Conservation (phyloP, 2,888 invertebrate genomes). For the Drosophila hamatofila region DNA sequence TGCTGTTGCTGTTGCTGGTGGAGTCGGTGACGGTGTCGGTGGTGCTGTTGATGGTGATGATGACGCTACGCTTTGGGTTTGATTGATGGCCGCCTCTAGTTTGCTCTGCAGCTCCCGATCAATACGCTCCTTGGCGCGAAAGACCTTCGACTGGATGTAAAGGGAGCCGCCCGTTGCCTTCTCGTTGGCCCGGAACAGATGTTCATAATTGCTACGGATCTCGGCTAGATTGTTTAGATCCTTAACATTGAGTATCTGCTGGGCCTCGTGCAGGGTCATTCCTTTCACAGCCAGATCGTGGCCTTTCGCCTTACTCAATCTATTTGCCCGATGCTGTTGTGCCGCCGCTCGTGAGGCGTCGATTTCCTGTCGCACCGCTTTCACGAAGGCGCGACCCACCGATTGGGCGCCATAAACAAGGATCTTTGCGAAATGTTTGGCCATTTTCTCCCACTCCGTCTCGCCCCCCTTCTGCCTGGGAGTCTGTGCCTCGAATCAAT, state of each 20-base stretch:
- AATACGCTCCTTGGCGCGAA: slow-evolving; percentile 94
- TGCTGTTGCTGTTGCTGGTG: not conserved
- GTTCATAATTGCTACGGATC: slow-evolving; percentile 91
- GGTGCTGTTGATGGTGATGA: not conserved
- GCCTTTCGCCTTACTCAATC: slow-evolving; percentile 85
- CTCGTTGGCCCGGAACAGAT: slow-evolving; percentile 95
- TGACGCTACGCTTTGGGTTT: not conserved
- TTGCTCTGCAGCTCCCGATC: slow-evolving; percentile 88
- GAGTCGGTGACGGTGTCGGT: not conserved
- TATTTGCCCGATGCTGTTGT: slow-evolving; percentile 88
- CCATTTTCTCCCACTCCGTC: slow-evolving; percentile 87
- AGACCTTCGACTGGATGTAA: slow-evolving; percentile 98
- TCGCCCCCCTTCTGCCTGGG: slow-evolving; percentile 3
- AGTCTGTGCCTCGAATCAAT: slow-evolving; percentile 26
- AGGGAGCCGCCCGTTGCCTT: slow-evolving; percentile 97
- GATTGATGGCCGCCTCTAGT: not conserved
- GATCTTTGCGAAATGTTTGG: slow-evolving; percentile 96
- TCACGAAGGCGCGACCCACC: slow-evolving; percentile 95
- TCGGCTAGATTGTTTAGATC: slow-evolving; percentile 89
- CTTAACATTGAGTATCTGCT: slow-evolving; percentile 95
- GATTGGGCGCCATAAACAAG: slow-evolving; percentile 95
- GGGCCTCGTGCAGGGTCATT: slow-evolving; percentile 90
- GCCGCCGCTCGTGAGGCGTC: slow-evolving; percentile 95
- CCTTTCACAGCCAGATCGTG: slow-evolving; percentile 65
- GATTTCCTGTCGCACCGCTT: slow-evolving; percentile 94